Evolutionary conservation across 2,888 invertebrate genomes (phyloP).

Genomic region (Andrena trimmerana): DNA sequence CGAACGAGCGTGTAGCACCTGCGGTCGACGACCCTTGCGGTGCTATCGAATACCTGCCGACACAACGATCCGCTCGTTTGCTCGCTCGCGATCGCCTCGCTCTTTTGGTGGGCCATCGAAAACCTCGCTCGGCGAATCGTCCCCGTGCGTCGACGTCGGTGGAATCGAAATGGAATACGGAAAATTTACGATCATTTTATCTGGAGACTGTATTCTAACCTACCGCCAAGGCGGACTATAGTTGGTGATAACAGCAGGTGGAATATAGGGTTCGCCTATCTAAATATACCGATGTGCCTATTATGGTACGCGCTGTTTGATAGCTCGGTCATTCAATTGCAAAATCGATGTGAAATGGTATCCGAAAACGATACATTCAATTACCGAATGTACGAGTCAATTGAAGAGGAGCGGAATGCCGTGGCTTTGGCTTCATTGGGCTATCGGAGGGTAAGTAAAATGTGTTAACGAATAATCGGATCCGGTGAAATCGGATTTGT

Average conservation of each 20-base stretch:
- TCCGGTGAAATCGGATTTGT: conserved; percentile 55
- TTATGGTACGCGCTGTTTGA: too few relatives aligned
- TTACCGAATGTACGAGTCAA: too few relatives aligned
- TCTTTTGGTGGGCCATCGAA: conserved; percentile 63
- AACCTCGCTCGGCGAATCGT: conserved; percentile 18
- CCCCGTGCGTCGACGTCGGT: not conserved
- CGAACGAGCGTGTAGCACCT: conserved; percentile 80
- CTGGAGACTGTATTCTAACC: not conserved
- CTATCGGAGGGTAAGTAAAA: not conserved
- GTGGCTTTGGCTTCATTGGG: too few relatives aligned
- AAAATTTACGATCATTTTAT: not conserved
- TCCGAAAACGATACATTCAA: too few relatives aligned
- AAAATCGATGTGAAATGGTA: too few relatives aligned
- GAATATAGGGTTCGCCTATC: not conserved
- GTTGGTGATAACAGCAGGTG: not conserved
- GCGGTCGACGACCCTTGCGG: conserved; percentile 84
- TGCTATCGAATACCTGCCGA: conserved; percentile 81
- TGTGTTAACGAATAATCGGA: conserved; percentile 33
- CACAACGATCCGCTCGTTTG: conserved; percentile 71
- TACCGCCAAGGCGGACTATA: not conserved
- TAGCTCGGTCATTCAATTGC: too few relatives aligned
- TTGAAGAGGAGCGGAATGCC: too few relatives aligned
- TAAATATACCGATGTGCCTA: too few relatives aligned
- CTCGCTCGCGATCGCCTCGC: conserved; percentile 55
- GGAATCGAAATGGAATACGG: not conserved